Conservation (phyloP, 2,888 invertebrate species). For the Volucella bombylans region DNA sequence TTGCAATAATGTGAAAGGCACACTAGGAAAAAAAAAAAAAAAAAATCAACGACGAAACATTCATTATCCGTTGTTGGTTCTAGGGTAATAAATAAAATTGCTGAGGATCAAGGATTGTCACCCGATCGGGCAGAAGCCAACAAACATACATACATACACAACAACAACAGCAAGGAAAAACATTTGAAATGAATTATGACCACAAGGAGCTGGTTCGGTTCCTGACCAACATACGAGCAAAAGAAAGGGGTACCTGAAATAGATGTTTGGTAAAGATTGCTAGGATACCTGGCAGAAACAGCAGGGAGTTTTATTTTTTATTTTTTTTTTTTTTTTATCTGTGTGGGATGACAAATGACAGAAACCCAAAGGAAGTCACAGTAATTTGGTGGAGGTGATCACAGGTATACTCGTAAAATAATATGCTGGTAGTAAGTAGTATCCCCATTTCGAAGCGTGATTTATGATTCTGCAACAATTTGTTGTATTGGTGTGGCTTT, state of each 20-base stretch:
- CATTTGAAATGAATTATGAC: slow-evolving; percentile 66
- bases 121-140: slow-evolving; percentile 46
- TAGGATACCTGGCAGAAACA: slow-evolving; percentile 42
- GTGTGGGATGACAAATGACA: slow-evolving; percentile 68
- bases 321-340: slow-evolving; percentile 15
- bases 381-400: slow-evolving; percentile 49
- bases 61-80: slow-evolving; percentile 43
- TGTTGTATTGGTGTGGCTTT: slow-evolving; percentile 2
- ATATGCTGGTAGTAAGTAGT: slow-evolving; percentile 18
- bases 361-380: slow-evolving; percentile 53
- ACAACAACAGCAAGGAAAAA: slow-evolving; percentile 12
- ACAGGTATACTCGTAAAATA: slow-evolving; percentile 49
- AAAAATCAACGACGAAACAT: slow-evolving; percentile 25
- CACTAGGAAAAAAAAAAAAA: neutral
- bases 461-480: slow-evolving; percentile 55
- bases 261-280: slow-evolving; percentile 58
- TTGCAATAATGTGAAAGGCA: slow-evolving; percentile 60
- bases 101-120: slow-evolving; percentile 66
- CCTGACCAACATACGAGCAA: slow-evolving; percentile 9
- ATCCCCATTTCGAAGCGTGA: slow-evolving; percentile 44
- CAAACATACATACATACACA: neutral
- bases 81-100: slow-evolving; percentile 62
- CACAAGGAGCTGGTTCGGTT: slow-evolving; percentile 38
- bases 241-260: slow-evolving; percentile 22
- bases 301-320: slow-evolving; percentile 43